Conservation (phyloP, 2,797 vertebrate species). For the Lacerta viridis region DNA sequence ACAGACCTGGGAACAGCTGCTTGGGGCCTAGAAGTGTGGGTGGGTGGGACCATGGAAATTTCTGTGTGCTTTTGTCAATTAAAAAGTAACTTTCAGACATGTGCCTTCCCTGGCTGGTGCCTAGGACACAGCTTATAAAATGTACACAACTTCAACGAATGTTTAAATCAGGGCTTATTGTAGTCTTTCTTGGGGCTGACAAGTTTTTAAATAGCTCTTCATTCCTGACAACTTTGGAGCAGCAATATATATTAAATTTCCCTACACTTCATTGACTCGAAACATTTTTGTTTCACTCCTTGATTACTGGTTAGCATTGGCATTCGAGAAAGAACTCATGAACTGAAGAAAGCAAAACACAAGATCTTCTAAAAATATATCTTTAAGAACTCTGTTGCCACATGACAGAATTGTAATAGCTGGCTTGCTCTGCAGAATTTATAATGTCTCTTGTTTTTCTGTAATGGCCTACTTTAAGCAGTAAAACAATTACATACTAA, state of each 20-base stretch:
- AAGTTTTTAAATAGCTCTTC: slow-evolving; percentile 7
- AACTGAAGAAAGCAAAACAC: background rate
- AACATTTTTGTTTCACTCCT: background rate
- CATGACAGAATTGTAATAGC: background rate
- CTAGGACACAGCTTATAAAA: background rate
- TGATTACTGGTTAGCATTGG: slow-evolving; percentile 1
- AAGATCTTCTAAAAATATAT: background rate
- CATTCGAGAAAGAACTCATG: background rate
- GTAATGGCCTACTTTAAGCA: background rate
- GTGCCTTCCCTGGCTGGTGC: no score
- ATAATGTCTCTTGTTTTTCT: background rate
- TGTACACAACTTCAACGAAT: background rate
- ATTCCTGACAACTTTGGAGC: slow-evolving; percentile 15
- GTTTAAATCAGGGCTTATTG: slow-evolving; percentile 12
- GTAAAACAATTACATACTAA: slow-evolving; percentile 25
- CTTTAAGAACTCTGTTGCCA: background rate
- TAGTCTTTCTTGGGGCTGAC: background rate
- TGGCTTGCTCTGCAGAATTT: background rate
- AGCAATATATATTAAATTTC: background rate
- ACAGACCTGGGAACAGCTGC: no score
- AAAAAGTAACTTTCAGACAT: no score
- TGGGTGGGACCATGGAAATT: no score
- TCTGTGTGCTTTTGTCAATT: no score
- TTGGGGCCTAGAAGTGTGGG: no score
- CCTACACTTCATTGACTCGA: slow-evolving; percentile 35